Percentiles rank a stretch among this genome's conserved stretches.
Conservation (phyloP, 2,888 invertebrate genomes). For the Heliconius hortense region DNA sequence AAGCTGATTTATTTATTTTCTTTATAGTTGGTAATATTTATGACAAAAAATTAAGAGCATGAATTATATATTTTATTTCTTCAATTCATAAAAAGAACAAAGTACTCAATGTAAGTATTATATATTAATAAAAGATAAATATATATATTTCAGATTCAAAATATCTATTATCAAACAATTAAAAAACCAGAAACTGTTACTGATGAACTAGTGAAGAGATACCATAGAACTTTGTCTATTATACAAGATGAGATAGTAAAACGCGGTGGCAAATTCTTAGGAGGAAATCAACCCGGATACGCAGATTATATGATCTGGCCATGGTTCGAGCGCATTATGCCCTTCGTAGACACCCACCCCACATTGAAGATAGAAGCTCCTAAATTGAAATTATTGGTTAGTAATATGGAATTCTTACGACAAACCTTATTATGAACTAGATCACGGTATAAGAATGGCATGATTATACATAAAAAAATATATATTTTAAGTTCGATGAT, state of each 20-base stretch:
- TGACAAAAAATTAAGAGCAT: background rate
- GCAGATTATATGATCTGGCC: constrained; percentile 16
- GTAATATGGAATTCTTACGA: background rate
- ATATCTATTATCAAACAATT: constrained; percentile 6
- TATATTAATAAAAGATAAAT: background rate
- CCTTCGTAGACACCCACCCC: background rate
- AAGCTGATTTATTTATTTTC: too few relatives aligned
- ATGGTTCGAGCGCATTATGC: constrained; percentile 11
- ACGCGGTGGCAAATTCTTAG: constrained; percentile 11
- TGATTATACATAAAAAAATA: too few relatives aligned
- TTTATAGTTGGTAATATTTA: too few relatives aligned
- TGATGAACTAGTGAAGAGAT: background rate
- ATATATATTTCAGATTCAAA: constrained; percentile 6
- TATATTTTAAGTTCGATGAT: too few relatives aligned
- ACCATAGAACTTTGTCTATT: background rate
- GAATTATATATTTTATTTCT: background rate
- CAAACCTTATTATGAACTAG: too few relatives aligned
- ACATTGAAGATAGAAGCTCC: constrained; percentile 12
- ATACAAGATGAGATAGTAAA: constrained; percentile 11
- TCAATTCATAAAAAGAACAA: too few relatives aligned
- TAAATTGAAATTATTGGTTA: constrained; percentile 8
- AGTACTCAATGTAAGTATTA: too few relatives aligned
- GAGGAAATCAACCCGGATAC: constrained; percentile 5
- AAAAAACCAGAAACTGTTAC: constrained; percentile 1
- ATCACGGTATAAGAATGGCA: too few relatives aligned